Evolutionary conservation across 2,888 invertebrate species (phyloP), one percentile per base, ranked within the genome.

Genomic region (Xestia rhomboidea): DNA sequence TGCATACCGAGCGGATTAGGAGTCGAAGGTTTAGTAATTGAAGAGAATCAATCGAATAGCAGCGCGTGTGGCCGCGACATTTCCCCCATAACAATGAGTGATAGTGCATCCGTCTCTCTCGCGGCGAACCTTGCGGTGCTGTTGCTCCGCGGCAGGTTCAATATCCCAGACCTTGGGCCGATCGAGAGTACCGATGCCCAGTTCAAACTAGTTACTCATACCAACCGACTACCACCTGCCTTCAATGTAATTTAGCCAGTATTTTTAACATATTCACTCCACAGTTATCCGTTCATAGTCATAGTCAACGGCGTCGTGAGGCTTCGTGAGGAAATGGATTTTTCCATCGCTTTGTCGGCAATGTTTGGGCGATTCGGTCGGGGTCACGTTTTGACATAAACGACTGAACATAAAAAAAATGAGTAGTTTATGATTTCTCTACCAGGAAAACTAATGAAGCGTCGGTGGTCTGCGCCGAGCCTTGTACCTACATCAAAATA

Each of bases 131-230:
- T 95, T 92, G 94, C 89, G 91, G 95, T 94, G 94, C 94, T 93
- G 94, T 95, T 94, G 95, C 94, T 92, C 95, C 94, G 94, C 80
- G 93, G 90, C 94, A 96, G 94, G 96, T 96, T 96, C 96, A 96
- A 96, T 95, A 96, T 96, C 95, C 96, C 96, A 96, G 96, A 95
- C 96, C 96, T 96, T 96, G 96, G 94, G 88, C 93, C 95, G 95
- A 93, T 92, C 95, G 95, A 94, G 94, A 93, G 93, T 92, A 93
- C 93, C 92, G 82, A 91, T 91, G 93, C 90, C 91, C 94, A 93
- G 93, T 93, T 92, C 84, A 93, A 96, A 95, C 96, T 95, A 95
- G 95, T 96, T 93, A 92, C 93, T 93, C 89, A 90, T 91, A 91
- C 92, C 89, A 92, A 93, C 93, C 92, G 94, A 94, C 94, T 93